A percentile compares a stretch with the other conserved stretches of the same genome.
phyloP scores from a whole-genome alignment of 2,113 vertebrate genomes.

The Elephantulus edwardii region DNA sequence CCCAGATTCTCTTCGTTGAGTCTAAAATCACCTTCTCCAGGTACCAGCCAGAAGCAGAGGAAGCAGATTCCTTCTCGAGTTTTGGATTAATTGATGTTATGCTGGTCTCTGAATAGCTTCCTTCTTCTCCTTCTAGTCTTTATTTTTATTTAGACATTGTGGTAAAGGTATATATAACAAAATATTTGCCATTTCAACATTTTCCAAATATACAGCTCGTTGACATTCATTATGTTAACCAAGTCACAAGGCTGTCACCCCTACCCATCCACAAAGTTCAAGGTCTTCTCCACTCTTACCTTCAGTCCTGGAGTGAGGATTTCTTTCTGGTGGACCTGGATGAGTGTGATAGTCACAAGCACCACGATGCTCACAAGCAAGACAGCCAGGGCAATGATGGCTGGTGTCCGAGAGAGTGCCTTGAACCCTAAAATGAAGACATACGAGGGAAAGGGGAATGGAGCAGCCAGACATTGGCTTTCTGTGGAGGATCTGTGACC shows the following conservation, averaged over 20 bases:
- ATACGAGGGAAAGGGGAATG: not conserved
- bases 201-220: not conserved
- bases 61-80: too few relatives aligned
- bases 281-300: slow-evolving; percentile 83
- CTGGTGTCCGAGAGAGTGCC: slow-evolving; percentile 84
- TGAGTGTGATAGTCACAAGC: slow-evolving; percentile 88
- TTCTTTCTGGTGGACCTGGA: slow-evolving; percentile 87
- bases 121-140: too few relatives aligned
- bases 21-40: not conserved
- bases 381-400: slow-evolving; percentile 84
- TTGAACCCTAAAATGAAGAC: slow-evolving; percentile 72
- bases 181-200: not conserved
- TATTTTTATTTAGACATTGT: too few relatives aligned
- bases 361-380: slow-evolving; percentile 90
- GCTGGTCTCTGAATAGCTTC: not conserved
- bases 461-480: not conserved
- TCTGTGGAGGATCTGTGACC: not conserved
- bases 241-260: too few relatives aligned
- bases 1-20: not conserved
- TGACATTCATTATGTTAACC: too few relatives aligned
- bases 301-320: slow-evolving; percentile 86
- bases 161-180: too few relatives aligned
- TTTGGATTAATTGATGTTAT: not conserved
- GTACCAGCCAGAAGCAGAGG: not conserved
- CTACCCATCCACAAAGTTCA: not conserved